Percentiles rank a stretch among this genome's conserved stretches.
Evolutionary conservation across 2,888 invertebrate genomes (phyloP).

Genomic region (Caradrina kadenii): DNA sequence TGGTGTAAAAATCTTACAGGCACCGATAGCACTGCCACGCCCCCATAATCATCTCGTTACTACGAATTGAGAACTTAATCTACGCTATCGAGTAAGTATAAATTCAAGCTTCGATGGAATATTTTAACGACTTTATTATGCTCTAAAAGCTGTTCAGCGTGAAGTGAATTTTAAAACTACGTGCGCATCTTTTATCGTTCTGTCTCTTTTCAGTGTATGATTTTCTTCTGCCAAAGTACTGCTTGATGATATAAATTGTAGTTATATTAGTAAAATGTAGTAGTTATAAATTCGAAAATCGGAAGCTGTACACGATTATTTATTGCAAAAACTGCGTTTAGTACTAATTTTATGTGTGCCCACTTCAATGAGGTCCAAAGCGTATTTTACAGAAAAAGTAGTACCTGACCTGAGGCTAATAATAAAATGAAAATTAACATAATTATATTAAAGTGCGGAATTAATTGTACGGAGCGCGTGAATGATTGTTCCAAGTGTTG

Average conservation of each 20-base stretch:
- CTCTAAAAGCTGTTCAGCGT: slow-evolving; percentile 25
- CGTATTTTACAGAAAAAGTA: no score
- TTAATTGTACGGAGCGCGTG: slow-evolving; percentile 5
- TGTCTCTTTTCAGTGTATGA: neutral
- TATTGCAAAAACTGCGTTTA: neutral
- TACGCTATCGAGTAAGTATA: slow-evolving; percentile 33
- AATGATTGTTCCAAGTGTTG: slow-evolving; percentile 31
- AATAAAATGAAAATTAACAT: slow-evolving; percentile 13
- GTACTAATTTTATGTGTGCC: no score
- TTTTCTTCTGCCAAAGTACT: neutral
- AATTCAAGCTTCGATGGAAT: slow-evolving; percentile 34
- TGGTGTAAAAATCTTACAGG: slow-evolving; percentile 36
- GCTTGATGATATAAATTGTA: neutral
- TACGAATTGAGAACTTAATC: slow-evolving; percentile 39
- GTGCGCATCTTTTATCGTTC: neutral
- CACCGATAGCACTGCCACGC: slow-evolving; percentile 9
- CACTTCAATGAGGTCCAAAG: no score
- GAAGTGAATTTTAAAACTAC: slow-evolving; percentile 35
- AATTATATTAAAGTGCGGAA: slow-evolving; percentile 10
- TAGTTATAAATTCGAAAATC: no score
- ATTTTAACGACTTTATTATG: slow-evolving; percentile 43
- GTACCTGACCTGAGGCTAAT: neutral
- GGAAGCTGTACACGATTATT: no score
- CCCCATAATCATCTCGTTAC: slow-evolving; percentile 47
- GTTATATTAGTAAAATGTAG: no score